These are phyloP conservation scores for Discoglossus pictus DNA, from an alignment of 2,797 vertebrate species.

Conservation along the genomic window DNA sequence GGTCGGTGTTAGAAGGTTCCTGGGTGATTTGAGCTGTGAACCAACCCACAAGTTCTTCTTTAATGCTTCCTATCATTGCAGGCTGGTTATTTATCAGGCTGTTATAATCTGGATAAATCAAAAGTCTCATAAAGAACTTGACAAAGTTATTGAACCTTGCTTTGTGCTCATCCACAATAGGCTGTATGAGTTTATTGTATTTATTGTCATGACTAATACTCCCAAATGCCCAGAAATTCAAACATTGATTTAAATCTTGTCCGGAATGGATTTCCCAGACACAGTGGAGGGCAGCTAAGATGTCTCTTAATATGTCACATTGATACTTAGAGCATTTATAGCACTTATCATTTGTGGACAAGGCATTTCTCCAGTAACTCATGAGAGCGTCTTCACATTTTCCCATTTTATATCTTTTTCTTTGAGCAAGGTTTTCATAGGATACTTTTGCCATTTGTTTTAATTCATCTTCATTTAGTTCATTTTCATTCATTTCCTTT, in stretches of 20 bases:
- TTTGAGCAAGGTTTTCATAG: conserved; percentile 15
- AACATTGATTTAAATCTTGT: background rate
- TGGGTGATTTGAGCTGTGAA: no score
- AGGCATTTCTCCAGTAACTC: background rate
- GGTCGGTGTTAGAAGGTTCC: no score
- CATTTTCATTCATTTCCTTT: background rate
- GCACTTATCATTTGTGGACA: background rate
- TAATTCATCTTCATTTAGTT: background rate
- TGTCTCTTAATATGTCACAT: conserved; percentile 3
- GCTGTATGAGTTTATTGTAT: background rate
- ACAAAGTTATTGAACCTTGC: no score
- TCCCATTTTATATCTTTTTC: background rate
- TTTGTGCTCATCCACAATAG: background rate
- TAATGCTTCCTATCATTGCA: no score
- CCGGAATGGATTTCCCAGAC: background rate
- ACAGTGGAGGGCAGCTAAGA: conserved; percentile 21
- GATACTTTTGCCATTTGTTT: background rate
- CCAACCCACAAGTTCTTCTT: no score
- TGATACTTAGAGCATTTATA: background rate
- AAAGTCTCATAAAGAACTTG: no score
- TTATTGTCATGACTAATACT: background rate
- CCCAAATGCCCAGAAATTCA: background rate
- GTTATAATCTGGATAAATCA: no score
- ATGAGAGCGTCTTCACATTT: no score
- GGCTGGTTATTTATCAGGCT: no score